A percentile compares a stretch with the other conserved stretches of the same genome.
Conservation (phyloP, 2,113 vertebrate species). For the Cephalopterus ornatus region DNA sequence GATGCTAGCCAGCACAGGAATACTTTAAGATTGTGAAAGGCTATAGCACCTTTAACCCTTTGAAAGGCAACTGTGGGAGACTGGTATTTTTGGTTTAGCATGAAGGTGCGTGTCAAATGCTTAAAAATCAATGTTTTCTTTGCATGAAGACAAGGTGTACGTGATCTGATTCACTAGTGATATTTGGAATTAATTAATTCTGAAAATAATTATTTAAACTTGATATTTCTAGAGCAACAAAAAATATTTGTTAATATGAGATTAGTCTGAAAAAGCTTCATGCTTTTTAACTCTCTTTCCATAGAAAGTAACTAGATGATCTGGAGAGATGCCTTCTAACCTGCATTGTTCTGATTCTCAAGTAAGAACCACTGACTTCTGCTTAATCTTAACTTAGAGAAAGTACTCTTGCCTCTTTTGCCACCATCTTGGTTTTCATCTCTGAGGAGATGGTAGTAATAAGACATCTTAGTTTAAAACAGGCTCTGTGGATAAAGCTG, state of each 20-base stretch:
- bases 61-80: neutral
- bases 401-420: neutral
- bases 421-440: neutral
- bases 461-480: neutral
- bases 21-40: neutral
- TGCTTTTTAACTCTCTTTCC: neutral
- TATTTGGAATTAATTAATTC: neutral
- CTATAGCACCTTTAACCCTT: neutral
- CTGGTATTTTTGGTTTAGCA: neutral
- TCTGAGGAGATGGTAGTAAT: neutral
- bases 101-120: neutral
- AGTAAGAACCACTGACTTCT: neutral
- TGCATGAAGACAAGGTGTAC: neutral
- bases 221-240: neutral
- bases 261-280: neutral
- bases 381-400: neutral
- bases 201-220: neutral
- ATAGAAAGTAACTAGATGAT: neutral
- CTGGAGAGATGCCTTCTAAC: neutral
- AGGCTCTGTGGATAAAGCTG: neutral
- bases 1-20: neutral
- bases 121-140: neutral
- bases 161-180: neutral
- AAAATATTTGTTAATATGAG: neutral
- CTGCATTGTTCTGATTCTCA: neutral